Evolutionary conservation across 2,888 invertebrate species (phyloP).

Genomic region (Drosophila eohydei): DNA sequence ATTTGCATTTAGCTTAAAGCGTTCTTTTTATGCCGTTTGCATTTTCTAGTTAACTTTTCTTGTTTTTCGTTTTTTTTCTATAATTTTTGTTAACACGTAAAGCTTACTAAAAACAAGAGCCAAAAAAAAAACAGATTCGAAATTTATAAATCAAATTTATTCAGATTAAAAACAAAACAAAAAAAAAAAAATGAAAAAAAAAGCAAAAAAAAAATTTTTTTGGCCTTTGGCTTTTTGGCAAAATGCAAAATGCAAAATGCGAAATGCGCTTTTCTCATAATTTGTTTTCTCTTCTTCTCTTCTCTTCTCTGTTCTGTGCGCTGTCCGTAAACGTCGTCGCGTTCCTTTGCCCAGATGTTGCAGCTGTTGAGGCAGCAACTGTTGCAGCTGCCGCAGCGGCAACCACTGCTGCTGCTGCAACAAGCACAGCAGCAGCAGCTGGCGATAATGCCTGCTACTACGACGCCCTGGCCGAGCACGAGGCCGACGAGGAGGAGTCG

Average conservation of each 20-base stretch:
- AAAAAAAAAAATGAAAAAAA: neutral
- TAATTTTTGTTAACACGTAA: constrained; percentile 13
- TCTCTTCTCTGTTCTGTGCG: constrained; percentile 73
- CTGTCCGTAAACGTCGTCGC: constrained; percentile 32
- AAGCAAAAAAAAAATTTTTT: constrained; percentile 78
- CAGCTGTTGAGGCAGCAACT: constrained; percentile 25
- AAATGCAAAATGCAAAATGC: constrained; percentile 37
- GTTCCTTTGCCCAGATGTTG: constrained; percentile 26
- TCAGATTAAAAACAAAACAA: neutral
- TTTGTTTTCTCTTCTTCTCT: constrained; percentile 79
- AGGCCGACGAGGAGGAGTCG: constrained; percentile 53
- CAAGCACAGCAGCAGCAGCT: constrained; percentile 18
- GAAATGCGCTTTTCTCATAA: constrained; percentile 84
- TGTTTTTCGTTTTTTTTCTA: constrained; percentile 18
- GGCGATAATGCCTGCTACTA: constrained; percentile 78
- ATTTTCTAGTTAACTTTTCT: constrained; percentile 35
- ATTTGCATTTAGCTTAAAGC: constrained; percentile 44
- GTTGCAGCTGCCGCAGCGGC: constrained; percentile 2
- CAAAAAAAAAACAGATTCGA: constrained; percentile 32
- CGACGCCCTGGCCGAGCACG: constrained; percentile 80
- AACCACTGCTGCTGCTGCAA: constrained; percentile 15
- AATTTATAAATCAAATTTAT: constrained; percentile 4
- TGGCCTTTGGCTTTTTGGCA: constrained; percentile 90
- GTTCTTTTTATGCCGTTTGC: constrained; percentile 35
- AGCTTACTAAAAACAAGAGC: constrained; percentile 31